Conservation (phyloP, 2,797 vertebrate species). For the Hephaestus fuliginosus region DNA sequence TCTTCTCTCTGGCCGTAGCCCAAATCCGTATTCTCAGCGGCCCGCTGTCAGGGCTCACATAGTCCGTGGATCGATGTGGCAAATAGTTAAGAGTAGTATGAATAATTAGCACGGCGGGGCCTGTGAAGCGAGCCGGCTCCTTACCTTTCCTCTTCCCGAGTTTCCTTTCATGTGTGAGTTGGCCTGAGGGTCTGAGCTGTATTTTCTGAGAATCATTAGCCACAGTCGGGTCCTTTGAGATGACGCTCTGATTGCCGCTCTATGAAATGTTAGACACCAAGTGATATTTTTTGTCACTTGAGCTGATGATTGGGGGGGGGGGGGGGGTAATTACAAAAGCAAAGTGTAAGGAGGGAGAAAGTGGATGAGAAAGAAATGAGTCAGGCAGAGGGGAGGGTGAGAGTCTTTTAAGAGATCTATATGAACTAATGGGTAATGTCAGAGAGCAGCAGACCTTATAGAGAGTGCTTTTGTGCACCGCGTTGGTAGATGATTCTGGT, state of each 20-base stretch:
- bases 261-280: slow-evolving; percentile 52
- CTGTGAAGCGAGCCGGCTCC: slow-evolving; percentile 21
- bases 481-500: slow-evolving; percentile 7
- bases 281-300: slow-evolving; percentile 54
- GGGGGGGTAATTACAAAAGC: slow-evolving; percentile 31
- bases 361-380: slow-evolving; percentile 29
- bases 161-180: slow-evolving; percentile 67
- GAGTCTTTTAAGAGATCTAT: slow-evolving; percentile 43
- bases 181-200: slow-evolving; percentile 57
- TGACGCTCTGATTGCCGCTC: slow-evolving; percentile 37
- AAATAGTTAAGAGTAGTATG: slow-evolving; percentile 45
- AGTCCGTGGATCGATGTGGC: slow-evolving; percentile 16
- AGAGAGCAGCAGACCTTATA: slow-evolving; percentile 22
- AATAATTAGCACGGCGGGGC: slow-evolving; percentile 61
- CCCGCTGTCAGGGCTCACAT: slow-evolving; percentile 19
- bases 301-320: slow-evolving; percentile 46
- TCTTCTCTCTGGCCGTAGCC: slow-evolving; percentile 1
- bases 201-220: slow-evolving; percentile 66
- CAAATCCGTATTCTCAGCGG: slow-evolving; percentile 8
- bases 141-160: slow-evolving; percentile 51
- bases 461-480: not conserved
- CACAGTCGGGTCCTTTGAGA: slow-evolving; percentile 51
- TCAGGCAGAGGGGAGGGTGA: not conserved
- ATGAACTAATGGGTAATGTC: slow-evolving; percentile 52
- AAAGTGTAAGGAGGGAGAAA: slow-evolving; percentile 22